Base-by-base conservation (phyloP, 2,888 invertebrate genomes). In the Dynastes maya region DNA sequence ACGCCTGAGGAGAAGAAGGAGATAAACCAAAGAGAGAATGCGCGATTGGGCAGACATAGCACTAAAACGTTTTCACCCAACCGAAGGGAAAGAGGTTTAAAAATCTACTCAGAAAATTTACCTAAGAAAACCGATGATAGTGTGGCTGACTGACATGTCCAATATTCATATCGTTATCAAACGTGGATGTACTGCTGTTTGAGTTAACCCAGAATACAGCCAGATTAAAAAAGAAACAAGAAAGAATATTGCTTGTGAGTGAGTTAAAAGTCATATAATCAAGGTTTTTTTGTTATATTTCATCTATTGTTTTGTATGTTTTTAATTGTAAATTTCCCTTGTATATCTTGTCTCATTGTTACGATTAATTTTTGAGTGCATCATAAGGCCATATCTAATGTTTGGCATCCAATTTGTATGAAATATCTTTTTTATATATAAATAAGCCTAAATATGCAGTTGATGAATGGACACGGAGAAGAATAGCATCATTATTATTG, bases 21-120 rank as follows among this genome's bases (percentile, higher is more conserved):
- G 85, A 87, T 94, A 64, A 89, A 89, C 82, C 90, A 90, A 80
- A 92, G 90, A 85, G 93, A 94, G 85, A 92, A 91, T 86, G 86
- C 88, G 58, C 88, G 91, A 45, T 85, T 91, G 79, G 90, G 91
- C 81, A 89, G 89, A 80, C 83, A 89, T 78, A 83, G 83, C 68
- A 86, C 89, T 76, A 88, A 89, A 79, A 86, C 87, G 32, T 91
- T 91, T 84, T 92, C 92, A 78, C 92, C 92, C 55, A 75, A 63
- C 32, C 90, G 94, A 68, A 92, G 92, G 84, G 95, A 95, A 87
- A 90, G 91, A 84, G 94, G 93, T 45, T 89, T 95, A 72, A 94
- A 94, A 89, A 95, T 95, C 83, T 93, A 94, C 87, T 88, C 94
- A 83, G 93, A 94, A 84, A 88, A 89, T 79, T 87, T 88, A 81